Percentiles rank a stretch among this genome's conserved stretches.
Evolutionary conservation across 2,113 vertebrate genomes (phyloP).

Genomic region (Oriolus oriolus): DNA sequence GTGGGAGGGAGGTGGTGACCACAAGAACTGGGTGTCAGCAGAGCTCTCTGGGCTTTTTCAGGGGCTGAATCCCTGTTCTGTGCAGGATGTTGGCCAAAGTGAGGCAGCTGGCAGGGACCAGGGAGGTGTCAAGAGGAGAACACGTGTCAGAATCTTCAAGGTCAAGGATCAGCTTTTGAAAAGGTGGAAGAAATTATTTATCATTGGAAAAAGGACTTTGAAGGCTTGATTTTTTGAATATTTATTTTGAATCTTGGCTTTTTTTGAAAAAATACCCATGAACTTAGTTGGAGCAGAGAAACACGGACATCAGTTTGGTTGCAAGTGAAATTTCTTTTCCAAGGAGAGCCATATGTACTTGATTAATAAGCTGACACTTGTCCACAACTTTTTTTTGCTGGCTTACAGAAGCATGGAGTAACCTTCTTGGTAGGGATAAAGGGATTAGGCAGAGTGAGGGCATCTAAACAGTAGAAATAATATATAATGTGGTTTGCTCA

Average conservation of each 20-base stretch:
- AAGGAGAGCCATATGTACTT: not conserved
- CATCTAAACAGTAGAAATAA: not conserved
- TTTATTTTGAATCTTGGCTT: not conserved
- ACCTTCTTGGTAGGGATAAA: not conserved
- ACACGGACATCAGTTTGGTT: not conserved
- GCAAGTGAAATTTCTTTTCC: not conserved
- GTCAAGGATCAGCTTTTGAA: not conserved
- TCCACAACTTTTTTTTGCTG: not conserved
- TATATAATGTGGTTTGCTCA: not conserved
- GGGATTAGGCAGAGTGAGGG: not conserved
- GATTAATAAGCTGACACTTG: not conserved
- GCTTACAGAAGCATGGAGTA: not conserved
- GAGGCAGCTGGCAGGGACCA: not conserved
- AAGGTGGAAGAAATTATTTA: not conserved
- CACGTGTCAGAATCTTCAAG: rapidly evolving
- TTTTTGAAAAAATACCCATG: not conserved
- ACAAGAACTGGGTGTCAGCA: not conserved
- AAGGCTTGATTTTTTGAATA: not conserved
- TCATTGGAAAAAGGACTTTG: not conserved
- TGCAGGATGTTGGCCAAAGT: not conserved
- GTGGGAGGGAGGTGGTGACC: not conserved
- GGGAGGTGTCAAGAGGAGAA: not conserved
- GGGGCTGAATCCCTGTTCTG: not conserved
- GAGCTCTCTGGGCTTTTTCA: not conserved
- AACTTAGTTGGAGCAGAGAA: not conserved